These are phyloP conservation scores for Antedon bifida DNA, from an alignment of 35 echinoderm and acorn worm species.

Conservation along the genomic window DNA sequence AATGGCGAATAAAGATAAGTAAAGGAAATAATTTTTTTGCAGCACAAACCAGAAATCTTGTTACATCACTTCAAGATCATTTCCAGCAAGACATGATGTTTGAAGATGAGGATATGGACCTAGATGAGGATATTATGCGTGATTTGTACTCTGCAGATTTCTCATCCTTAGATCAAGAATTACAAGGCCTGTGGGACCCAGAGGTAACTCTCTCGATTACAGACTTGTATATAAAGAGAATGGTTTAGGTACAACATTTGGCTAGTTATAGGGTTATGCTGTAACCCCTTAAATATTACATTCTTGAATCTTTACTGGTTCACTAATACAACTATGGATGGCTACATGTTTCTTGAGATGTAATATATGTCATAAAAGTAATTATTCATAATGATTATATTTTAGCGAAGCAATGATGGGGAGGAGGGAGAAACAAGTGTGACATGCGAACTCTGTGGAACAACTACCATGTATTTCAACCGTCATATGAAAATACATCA, in stretches of 20 bases:
- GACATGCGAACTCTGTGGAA: conserved; percentile 68
- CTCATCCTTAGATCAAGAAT: conserved; percentile 51
- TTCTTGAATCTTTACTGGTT: no score
- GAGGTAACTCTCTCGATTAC: no score
- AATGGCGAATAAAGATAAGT: no score
- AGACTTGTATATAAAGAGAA: no score
- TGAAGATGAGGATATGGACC: conserved; percentile 91
- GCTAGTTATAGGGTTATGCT: no score
- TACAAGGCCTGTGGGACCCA: conserved; percentile 71
- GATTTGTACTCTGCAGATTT: conserved; percentile 27
- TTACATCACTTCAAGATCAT: background rate
- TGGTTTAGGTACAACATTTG: no score
- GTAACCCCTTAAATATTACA: no score
- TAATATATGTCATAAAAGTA: no score
- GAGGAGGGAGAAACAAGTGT: conserved; percentile 40
- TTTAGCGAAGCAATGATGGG: conserved; percentile 16
- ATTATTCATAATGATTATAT: background rate
- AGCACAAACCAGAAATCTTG: background rate
- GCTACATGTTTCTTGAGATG: no score
- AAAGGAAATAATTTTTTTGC: no score
- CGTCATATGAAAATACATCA: conserved; percentile 77
- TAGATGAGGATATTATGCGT: conserved; percentile 59
- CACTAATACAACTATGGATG: no score
- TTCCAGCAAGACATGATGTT: conserved; percentile 40
- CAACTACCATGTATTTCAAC: conserved; percentile 59